Percentiles rank a stretch among this genome's conserved stretches.
phyloP scores from a whole-genome alignment of 2,888 invertebrate species.

The Cyclophora punctaria region DNA sequence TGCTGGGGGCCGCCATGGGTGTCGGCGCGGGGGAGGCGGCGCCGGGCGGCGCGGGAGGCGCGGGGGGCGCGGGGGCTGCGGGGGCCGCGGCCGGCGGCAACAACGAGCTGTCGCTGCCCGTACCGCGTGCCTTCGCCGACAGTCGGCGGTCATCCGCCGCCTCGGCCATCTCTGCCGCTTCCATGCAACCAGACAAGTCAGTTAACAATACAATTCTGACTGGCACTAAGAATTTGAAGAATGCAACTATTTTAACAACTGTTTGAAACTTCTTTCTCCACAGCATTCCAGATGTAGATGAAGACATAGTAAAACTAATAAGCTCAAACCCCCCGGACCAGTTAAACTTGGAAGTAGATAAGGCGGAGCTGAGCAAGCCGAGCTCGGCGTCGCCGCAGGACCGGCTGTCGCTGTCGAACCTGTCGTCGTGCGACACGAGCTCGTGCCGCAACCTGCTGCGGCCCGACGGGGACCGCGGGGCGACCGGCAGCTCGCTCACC shows the following conservation, averaged over 20 bases:
- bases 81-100: conserved; percentile 31
- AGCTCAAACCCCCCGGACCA: conserved; percentile 50
- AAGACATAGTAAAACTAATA: conserved; percentile 69
- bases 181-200: conserved; percentile 63
- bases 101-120: conserved; percentile 65
- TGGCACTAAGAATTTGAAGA: not conserved
- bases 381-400: conserved; percentile 53
- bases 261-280: conserved; percentile 9
- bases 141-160: conserved; percentile 81
- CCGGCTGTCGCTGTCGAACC: conserved; percentile 56
- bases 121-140: conserved; percentile 88
- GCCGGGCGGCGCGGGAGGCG: conserved; percentile 69
- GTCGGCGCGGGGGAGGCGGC: conserved; percentile 11
- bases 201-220: conserved; percentile 4
- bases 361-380: conserved; percentile 40
- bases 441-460: conserved; percentile 63
- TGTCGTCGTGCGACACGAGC: conserved; percentile 65
- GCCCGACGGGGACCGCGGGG: conserved; percentile 44
- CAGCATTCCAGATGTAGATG: conserved; percentile 75
- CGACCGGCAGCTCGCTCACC: conserved; percentile 60
- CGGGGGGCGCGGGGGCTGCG: conserved; percentile 72
- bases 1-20: conserved; percentile 70
- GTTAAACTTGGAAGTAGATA: conserved; percentile 48
- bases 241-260: not conserved
- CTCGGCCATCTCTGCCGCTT: conserved; percentile 61